Base-by-base conservation (phyloP, 92 coral and sea anemone species). In the Porites evermanni region DNA sequence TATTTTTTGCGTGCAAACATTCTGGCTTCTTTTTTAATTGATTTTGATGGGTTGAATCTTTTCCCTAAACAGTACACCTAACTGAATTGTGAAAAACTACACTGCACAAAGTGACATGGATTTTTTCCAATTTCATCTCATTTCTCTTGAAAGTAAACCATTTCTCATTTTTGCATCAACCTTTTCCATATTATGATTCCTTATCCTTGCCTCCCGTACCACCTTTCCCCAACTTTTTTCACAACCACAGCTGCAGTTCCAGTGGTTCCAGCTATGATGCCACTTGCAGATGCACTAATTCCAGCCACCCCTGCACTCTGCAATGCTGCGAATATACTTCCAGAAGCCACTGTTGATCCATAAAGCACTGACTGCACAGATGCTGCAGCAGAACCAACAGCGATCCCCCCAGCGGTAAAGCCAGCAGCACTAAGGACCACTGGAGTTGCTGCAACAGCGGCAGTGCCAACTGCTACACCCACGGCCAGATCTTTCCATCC, bases 251-350 rank as follows among this genome's bases (percentile, higher is more conserved):
- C 70, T 16, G 81, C 81, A 32, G 26, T 19, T 71, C 65, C 85
- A 20, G 53, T 54, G 1, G 72, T 53, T 66, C 75, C 59, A 14
- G 76, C 76, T 70, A 86, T 67, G 29, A 85, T 74, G 1, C 74
- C 60, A 18, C 12, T 26, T 12, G 74, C 75, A 23, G 26, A 52
- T 29, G 12, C 5, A 12, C 91, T 70, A n/a, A 88, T 38, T 12
- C 91, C 91, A 50, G 87, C 71, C 1, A 79, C 81, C 2, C 91
- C 91, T 20, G 87, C 87, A 81, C 91, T 88, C 72, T 88, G 91
- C 12, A 88, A 70, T 8, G 21, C 72, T 23, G 91, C 75, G 16
- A 74, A 26, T 0, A 6, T 61, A 74, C 91, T 75, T 8, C 82
- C 71, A 52, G 91, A 7, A 16, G 91, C 91, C 12, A 85, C 89